phyloP scores from a whole-genome alignment of 2,888 invertebrate species.

The Tortricodes alternella region DNA sequence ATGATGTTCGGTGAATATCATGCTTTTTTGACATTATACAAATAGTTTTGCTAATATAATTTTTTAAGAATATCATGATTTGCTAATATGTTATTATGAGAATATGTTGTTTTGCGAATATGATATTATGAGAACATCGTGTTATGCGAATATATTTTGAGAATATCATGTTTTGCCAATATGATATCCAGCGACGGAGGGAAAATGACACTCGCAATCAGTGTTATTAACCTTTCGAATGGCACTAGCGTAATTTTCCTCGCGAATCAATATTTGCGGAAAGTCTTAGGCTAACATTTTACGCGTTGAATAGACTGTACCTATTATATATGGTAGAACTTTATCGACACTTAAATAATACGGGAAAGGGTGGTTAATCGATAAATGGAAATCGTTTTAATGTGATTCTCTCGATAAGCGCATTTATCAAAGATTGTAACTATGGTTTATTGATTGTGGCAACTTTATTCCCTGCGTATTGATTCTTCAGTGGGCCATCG shows the following conservation, averaged over 20 bases:
- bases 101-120: too few relatives aligned
- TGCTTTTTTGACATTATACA: too few relatives aligned
- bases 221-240: constrained; percentile 9
- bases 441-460: constrained; percentile 12
- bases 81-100: too few relatives aligned
- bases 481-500: constrained; percentile 17
- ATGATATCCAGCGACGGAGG: not conserved
- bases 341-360: not conserved
- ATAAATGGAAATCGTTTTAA: constrained; percentile 16
- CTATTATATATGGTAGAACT: not conserved
- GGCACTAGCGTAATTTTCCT: constrained; percentile 12
- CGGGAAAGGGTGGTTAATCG: constrained; percentile 17
- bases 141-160: too few relatives aligned
- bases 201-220: constrained; percentile 13
- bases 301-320: constrained; percentile 1
- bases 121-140: too few relatives aligned
- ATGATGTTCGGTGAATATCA: too few relatives aligned
- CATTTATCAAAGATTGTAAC: constrained; percentile 5
- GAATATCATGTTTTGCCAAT: not conserved
- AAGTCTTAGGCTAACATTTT: constrained; percentile 1
- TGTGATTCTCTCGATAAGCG: constrained; percentile 19
- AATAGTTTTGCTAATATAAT: too few relatives aligned
- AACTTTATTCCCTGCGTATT: constrained; percentile 14
- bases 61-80: too few relatives aligned
- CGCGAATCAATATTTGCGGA: constrained; percentile 15